Base-by-base conservation (phyloP, 2,113 vertebrate genomes). In the Atherinomorus stipes region DNA sequence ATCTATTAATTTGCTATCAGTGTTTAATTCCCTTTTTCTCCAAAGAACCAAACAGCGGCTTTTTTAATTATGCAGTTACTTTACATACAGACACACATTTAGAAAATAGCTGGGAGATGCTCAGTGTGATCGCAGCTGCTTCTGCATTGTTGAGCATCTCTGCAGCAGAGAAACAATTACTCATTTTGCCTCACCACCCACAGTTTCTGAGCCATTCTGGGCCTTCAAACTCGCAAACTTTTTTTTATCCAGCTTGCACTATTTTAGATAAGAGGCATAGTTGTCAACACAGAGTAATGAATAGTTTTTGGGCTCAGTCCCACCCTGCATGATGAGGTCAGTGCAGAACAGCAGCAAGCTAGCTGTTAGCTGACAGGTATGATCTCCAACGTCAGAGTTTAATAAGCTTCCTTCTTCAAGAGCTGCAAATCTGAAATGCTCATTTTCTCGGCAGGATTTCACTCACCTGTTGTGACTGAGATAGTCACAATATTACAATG, bases 161-260 rank as follows among this genome's bases (percentile, higher is more conserved):
- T 11, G 19, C 47, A 60, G 75, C 18, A 7, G 52, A 42, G 51
- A 79, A 83, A 72, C 71, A 53, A 56, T 63, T 75, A 69, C 42
- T 75, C 42, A 21, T 71, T 80, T 71, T 67, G 67, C 65, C 78
- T 59, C 5, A 61, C 11, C 60, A 56, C 69, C 78, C 54, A 80
- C 81, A 58, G 69, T 58, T 62, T 63, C 63, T 67, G 26, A 64
- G 57, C 44, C 44, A 50, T 63, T 65, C 42, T 16, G 25, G 51
- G 49, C 25, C 51, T 62, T 74, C 37, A n/a, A 45, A 65, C 10
- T 2, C 23, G 31, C 58, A 45, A 59, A 52, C 64, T 78, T 61
- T 61, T 31, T 31, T 34, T 34, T 64, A 49, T 54, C 64, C 7
- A 61, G 50, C 7, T 21, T 18, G 28, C 31, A 63, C 57, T 26